Evolutionary conservation across 2,888 invertebrate genomes (phyloP), one percentile per base, ranked within the genome.

Genomic region (Pyrrhia umbra): DNA sequence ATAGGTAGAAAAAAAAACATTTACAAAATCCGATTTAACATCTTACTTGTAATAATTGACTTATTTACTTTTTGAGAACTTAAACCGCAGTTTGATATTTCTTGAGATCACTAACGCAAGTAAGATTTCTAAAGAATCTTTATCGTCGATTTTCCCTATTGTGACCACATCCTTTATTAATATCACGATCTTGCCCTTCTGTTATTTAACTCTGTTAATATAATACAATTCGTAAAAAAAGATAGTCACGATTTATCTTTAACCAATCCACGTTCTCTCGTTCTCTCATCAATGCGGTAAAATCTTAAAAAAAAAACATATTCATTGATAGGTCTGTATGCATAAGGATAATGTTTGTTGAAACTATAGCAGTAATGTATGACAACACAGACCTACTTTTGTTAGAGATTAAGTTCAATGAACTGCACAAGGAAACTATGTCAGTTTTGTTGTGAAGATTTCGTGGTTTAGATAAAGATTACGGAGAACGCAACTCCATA

Each of bases 101-200:
- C 49, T 46, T 39, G 3, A 43, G 15, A 65, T 15, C 6, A 0
- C 13, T 37, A 8, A 42, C 4, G 2, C 0, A 6, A 18, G 45
- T 23, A 20, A 5, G 16, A 37, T 27, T 65, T 49, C 16, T 52
- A 18, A 34, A 45, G 67, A 69, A 40, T 16, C 30, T 52, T 55
- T 13, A n/a, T 6, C 55, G 23, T 30, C 34, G 5, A 27, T 60
- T 69, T 69, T 60, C 42, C 75, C 21, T 42, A n/a, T 23, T 3
- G 3, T 34, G 55, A 70, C 70, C 70, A 39, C 70, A 74, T 70
- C 68, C 75, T 60, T 21, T 15, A 34, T 1, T 8, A 16, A 8
- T 2, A 47, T 67, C 68, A 74, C 68, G 70, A 74, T 60, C 57
- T 2, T 27, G 27, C 18, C 18, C 1, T 37, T 1, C 13, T 58